Evolutionary conservation across 2,113 vertebrate genomes (phyloP), one percentile per base, ranked within the genome.

Genomic region (Nibea coibor): DNA sequence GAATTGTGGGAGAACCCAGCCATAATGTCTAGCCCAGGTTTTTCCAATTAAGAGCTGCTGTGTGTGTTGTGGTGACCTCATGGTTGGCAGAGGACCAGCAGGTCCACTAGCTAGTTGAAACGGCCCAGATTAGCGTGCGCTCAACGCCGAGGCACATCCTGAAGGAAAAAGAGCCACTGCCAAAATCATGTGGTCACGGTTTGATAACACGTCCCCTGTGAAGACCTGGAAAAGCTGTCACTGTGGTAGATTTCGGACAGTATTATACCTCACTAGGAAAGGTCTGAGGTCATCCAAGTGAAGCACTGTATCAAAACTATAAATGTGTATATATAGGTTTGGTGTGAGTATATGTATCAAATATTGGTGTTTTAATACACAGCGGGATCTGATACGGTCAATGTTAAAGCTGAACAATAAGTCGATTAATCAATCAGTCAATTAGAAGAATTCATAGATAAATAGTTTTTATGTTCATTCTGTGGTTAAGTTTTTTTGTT

Each of bases 31-130:
- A 31, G 42, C 86, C 93, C 95, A 96, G 93, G 80, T 95, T 95
- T 96, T 97, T 96, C 95, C 93, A 96, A 94, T 96, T 95, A 96
- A 85, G 93, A 76, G 76, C 79, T 72, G 80, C 70, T 88, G 94
- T 94, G 95, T 95, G 94, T 94, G 94, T 87, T 86, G 81, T 74
- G 75, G 87, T 98, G 96, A 98, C 93, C 91, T 99, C 96, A 98
- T 93, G 88, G 75, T 94, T 97, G 97, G 96, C 91, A 76, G 1
- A 4, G 70, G 73, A 94, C 96, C 96, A 97, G 85, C 78, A 84
- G 91, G 94, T 96, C 96, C 94, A 93, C 90, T 87, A 91, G 91
- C 95, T 75, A 22, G 80, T 94, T 94, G 50, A 84, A 94, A 76
- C 75, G 19, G 82, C 81, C 69, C 80, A 81, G 84, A 88, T 86